Conservation (phyloP, 2,797 vertebrate genomes). For the Odontamblyopus lacepedii region DNA sequence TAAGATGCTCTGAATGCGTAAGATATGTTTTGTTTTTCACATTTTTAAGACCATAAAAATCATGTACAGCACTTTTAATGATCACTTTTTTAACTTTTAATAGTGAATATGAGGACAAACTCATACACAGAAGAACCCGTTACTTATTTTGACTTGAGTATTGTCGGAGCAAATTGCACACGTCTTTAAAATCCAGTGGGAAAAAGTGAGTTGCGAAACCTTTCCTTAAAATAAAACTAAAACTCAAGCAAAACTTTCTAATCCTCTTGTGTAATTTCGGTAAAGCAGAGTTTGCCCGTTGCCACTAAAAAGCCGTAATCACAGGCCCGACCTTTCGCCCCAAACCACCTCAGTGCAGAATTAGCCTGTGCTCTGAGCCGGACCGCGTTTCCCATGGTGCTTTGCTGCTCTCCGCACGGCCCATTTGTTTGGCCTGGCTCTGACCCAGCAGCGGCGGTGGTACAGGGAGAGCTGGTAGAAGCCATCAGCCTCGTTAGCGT, state of each 20-base stretch:
- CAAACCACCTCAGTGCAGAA: slow-evolving; percentile 62
- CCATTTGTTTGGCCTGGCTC: slow-evolving; percentile 73
- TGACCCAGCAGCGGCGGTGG: slow-evolving; percentile 57
- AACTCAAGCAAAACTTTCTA: slow-evolving; percentile 29
- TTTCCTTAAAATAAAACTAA: slow-evolving; percentile 10
- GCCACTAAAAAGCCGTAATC: slow-evolving; percentile 53
- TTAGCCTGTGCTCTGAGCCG: slow-evolving; percentile 53
- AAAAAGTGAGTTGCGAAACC: not conserved
- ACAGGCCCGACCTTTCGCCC: slow-evolving; percentile 49
- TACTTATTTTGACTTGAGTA: not conserved
- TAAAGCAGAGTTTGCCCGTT: slow-evolving; percentile 37
- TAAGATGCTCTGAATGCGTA: no score
- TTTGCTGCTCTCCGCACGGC: slow-evolving; percentile 61
- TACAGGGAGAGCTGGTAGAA: slow-evolving; percentile 65
- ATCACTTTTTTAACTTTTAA: no score
- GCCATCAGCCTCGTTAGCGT: slow-evolving; percentile 76
- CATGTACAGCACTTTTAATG: no score
- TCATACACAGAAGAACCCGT: no score
- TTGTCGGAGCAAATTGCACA: not conserved
- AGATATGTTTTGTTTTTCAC: no score
- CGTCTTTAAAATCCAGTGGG: not conserved
- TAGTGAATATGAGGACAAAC: no score
- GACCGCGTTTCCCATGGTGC: slow-evolving; percentile 61
- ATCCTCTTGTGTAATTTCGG: slow-evolving; percentile 58
- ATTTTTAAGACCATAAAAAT: no score